Conservation (phyloP, 2,888 invertebrate genomes). For the Hirudinaria manillensis region DNA sequence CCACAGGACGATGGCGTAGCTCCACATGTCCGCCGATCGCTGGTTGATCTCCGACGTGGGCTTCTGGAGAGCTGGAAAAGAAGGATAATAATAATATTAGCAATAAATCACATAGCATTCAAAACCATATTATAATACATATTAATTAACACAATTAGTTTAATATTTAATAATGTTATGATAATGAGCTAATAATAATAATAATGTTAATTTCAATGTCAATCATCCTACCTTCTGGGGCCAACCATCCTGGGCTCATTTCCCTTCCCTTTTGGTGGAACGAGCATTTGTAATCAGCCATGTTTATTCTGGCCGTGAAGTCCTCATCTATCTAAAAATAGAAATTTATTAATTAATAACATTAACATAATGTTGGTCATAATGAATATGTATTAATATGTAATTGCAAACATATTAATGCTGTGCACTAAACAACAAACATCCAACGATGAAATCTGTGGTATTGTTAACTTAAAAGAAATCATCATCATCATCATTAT, state of each 20-base stretch:
- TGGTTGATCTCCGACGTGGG: slow-evolving; percentile 83
- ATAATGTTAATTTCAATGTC: neutral
- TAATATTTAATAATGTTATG: too few relatives aligned
- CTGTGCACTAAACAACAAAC: too few relatives aligned
- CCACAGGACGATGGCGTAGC: slow-evolving; percentile 92
- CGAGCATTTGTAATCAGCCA: slow-evolving; percentile 97
- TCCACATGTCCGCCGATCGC: slow-evolving; percentile 99
- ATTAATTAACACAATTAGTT: too few relatives aligned
- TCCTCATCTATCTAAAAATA: slow-evolving; percentile 83
- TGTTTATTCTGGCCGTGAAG: slow-evolving; percentile 88
- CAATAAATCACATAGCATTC: too few relatives aligned
- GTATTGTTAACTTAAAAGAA: too few relatives aligned
- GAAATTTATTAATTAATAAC: neutral
- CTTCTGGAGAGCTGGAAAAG: slow-evolving; percentile 70
- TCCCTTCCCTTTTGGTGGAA: slow-evolving; percentile 92
- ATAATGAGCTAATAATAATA: slow-evolving; percentile 3
- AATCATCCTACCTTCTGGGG: slow-evolving; percentile 70
- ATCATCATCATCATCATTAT: neutral
- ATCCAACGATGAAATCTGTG: too few relatives aligned
- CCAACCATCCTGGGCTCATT: slow-evolving; percentile 95
- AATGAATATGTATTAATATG: neutral
- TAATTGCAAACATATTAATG: too few relatives aligned
- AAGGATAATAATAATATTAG: neutral
- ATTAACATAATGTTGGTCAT: neutral
- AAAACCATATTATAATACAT: too few relatives aligned